phyloP scores from a whole-genome alignment of 2,797 vertebrate genomes.

The Chrosomus eos region DNA sequence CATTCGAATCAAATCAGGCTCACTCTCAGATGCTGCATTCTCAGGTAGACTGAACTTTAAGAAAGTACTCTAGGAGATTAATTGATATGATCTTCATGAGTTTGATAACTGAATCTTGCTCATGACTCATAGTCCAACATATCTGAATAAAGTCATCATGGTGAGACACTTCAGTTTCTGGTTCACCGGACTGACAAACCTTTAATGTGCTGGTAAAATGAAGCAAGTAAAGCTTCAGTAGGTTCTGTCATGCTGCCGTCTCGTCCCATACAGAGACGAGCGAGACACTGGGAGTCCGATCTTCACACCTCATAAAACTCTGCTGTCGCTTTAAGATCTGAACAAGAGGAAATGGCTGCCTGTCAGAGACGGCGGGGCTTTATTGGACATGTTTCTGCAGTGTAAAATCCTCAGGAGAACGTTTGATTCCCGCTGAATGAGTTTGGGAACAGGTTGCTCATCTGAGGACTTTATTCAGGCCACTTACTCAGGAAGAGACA shows the following conservation, averaged over 20 bases:
- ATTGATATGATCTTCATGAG: neutral
- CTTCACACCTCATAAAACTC: conserved; percentile 67
- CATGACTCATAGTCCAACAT: neutral
- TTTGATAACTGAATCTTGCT: neutral
- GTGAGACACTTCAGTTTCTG: neutral
- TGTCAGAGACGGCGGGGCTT: conserved; percentile 65
- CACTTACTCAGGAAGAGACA: neutral
- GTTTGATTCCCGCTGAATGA: conserved; percentile 66
- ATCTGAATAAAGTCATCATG: neutral
- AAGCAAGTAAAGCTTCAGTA: conserved; percentile 12
- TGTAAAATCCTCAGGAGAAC: conserved; percentile 64
- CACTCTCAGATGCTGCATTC: neutral
- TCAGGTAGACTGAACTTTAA: neutral
- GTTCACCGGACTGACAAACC: conserved; percentile 1
- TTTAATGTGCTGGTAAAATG: conserved; percentile 16
- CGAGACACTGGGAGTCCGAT: conserved; percentile 35
- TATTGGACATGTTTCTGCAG: conserved; percentile 67
- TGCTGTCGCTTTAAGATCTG: conserved; percentile 66
- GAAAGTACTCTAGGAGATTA: neutral
- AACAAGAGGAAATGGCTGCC: conserved; percentile 59
- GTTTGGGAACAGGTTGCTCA: neutral
- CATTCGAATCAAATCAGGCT: neutral
- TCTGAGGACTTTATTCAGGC: neutral
- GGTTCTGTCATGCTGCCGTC: neutral
- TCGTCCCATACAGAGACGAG: neutral